A percentile compares a stretch with the other conserved stretches of the same genome.
phyloP scores from a whole-genome alignment of 2,888 invertebrate species.

The Cecidostiba fungosa region DNA sequence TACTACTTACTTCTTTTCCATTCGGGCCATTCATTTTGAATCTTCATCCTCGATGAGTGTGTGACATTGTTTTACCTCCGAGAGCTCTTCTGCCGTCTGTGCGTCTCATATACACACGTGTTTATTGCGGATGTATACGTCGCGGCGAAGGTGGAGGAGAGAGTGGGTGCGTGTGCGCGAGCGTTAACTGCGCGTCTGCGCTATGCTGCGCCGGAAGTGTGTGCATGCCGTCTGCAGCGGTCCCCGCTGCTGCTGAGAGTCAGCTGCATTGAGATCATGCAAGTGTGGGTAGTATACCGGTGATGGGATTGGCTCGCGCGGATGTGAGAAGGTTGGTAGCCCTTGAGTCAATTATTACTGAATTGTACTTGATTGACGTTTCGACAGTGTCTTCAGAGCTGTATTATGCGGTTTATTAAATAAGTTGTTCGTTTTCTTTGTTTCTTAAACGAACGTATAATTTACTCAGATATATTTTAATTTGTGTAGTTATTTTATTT shows the following conservation, averaged over 20 bases:
- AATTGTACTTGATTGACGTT: background rate
- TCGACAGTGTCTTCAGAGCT: background rate
- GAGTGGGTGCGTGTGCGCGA: constrained; percentile 24
- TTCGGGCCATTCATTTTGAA: background rate
- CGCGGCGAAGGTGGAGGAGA: constrained; percentile 21
- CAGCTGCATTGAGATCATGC: background rate
- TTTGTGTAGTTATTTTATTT: background rate
- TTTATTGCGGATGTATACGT: constrained; percentile 31
- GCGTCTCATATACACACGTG: background rate
- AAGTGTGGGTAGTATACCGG: background rate
- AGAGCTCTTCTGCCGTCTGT: background rate
- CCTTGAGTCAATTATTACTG: background rate
- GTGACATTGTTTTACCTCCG: background rate
- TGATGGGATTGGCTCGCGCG: background rate
- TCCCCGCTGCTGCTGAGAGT: constrained; percentile 23
- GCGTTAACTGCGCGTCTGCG: constrained; percentile 58
- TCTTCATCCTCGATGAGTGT: background rate
- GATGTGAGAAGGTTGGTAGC: constrained; percentile 4
- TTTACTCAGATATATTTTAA: too few relatives aligned
- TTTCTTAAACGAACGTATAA: too few relatives aligned
- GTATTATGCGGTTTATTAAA: background rate
- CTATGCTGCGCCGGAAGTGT: constrained; percentile 46
- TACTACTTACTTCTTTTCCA: background rate
- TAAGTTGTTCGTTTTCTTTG: background rate
- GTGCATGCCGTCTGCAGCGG: background rate